phyloP scores from a whole-genome alignment of 30 jellyfish, hydroid and myxozoan genomes.

The Pelagia noctiluca region DNA sequence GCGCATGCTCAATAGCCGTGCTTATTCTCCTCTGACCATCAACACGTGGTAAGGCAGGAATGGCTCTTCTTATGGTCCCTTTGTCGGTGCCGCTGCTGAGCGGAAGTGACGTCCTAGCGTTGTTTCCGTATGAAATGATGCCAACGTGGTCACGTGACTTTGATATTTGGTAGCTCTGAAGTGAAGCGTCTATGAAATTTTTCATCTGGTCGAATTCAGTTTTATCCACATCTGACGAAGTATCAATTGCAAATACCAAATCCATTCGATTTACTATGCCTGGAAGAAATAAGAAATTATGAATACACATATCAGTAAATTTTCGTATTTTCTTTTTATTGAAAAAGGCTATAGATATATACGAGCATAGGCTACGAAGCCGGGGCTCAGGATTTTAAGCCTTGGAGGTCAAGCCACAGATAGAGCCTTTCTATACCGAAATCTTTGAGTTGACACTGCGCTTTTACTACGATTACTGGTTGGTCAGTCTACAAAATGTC shows the following conservation, averaged over 20 bases:
- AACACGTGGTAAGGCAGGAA: conserved; percentile 12
- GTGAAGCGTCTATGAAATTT: conserved; percentile 42
- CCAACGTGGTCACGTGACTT: conserved; percentile 64
- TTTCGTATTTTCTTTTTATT: too few relatives aligned
- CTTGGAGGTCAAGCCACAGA: too few relatives aligned
- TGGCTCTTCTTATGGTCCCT: not conserved
- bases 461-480: too few relatives aligned
- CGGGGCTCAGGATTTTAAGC: too few relatives aligned
- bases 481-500: too few relatives aligned
- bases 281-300: too few relatives aligned
- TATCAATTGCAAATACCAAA: conserved; percentile 68
- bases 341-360: too few relatives aligned
- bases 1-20: conserved; percentile 4
- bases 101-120: conserved; percentile 43
- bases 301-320: too few relatives aligned
- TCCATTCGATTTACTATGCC: conserved; percentile 53
- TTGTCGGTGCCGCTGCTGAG: conserved; percentile 31
- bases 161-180: conserved; percentile 60
- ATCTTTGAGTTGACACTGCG: too few relatives aligned
- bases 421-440: too few relatives aligned
- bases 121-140: conserved; percentile 40
- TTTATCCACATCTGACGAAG: conserved; percentile 27
- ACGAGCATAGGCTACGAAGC: too few relatives aligned
- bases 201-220: conserved; percentile 27
- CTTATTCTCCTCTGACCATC: conserved; percentile 19